A percentile compares a stretch with the other conserved stretches of the same genome.
Conservation (phyloP, 2,113 vertebrate genomes). For the Nanger granti region DNA sequence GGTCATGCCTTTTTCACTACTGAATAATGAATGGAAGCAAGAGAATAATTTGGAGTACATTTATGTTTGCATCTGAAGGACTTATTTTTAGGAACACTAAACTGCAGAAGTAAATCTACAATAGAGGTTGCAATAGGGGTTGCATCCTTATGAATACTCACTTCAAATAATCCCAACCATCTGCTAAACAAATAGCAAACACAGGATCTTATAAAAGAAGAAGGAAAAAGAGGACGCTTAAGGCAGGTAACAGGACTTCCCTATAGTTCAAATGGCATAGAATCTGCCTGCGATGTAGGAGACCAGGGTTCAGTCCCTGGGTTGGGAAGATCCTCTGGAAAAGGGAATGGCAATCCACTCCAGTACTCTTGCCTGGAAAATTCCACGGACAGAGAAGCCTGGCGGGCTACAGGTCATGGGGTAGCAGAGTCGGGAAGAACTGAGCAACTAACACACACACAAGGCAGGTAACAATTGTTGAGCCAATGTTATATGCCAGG, state of each 20-base stretch:
- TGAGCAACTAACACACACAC: neutral
- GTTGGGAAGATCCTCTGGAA: neutral
- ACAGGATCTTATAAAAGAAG: neutral
- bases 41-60: neutral
- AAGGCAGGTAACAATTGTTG: neutral
- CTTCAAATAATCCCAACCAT: neutral
- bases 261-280: neutral
- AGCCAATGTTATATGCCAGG: neutral
- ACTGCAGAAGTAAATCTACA: neutral
- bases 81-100: neutral
- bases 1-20: neutral
- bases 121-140: neutral
- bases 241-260: neutral
- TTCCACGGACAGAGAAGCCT: neutral
- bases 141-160: neutral
- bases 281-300: neutral
- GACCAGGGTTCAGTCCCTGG: neutral
- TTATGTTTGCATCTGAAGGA: neutral
- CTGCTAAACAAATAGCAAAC: neutral
- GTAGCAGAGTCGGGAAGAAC: rapidly evolving
- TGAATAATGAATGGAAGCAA: neutral
- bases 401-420: rapidly evolving
- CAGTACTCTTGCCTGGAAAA: neutral
- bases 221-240: neutral
- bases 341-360: neutral